Evolutionary conservation across 53 echinoderm and acorn worm genomes (phyloP).

Genomic region (Holothuria scabra): DNA sequence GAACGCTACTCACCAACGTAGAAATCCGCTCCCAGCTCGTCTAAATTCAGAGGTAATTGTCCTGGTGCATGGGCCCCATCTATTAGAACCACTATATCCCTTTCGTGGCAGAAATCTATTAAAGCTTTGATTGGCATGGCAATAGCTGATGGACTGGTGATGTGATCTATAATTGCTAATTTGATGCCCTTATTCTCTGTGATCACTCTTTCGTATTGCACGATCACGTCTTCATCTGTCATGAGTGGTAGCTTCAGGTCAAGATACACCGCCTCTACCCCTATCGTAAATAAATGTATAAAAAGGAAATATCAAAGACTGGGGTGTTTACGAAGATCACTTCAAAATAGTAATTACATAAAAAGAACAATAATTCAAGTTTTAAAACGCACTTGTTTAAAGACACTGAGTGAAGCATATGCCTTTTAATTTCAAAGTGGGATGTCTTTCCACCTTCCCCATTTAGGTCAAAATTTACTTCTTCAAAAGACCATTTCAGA

Average conservation of each 20-base stretch:
- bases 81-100: slow-evolving; percentile 62
- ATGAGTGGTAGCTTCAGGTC: slow-evolving; percentile 58
- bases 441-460: too few species aligned
- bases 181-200: slow-evolving; percentile 65
- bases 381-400: too few species aligned
- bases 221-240: slow-evolving; percentile 40
- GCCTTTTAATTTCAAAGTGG: too few species aligned
- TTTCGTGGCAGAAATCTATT: slow-evolving; percentile 64
- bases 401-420: too few species aligned
- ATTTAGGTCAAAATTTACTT: too few species aligned
- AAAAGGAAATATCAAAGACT: too few species aligned
- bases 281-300: neutral
- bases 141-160: slow-evolving; percentile 75
- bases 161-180: slow-evolving; percentile 78
- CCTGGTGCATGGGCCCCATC: slow-evolving; percentile 88
- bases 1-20: slow-evolving; percentile 59
- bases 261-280: slow-evolving; percentile 37
- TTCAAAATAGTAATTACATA: too few species aligned
- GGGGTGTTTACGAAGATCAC: too few species aligned
- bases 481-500: too few species aligned
- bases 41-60: slow-evolving; percentile 64
- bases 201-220: slow-evolving; percentile 39
- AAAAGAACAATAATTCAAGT: too few species aligned
- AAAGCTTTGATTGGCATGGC: slow-evolving; percentile 68
- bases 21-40: slow-evolving; percentile 73